Percentiles rank a stretch among this genome's conserved stretches.
Conservation (phyloP, 2,113 vertebrate species). For the cat (Felis catus) region F.catus_Fca126_mat1.0 CM031414.1:11915001-11915500, state of each 20-base stretch:
- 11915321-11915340: background rate
- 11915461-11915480: background rate
- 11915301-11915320: background rate
- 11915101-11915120: background rate
- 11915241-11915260: background rate
- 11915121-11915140: background rate
- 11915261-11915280: background rate
- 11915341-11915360: background rate
- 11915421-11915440: background rate
- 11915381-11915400: background rate
- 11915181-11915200: background rate
- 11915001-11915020: no score
- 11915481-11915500: background rate
- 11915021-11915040: background rate
- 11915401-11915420: background rate
- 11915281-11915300: background rate
- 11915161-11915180: fast-evolving
- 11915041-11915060: background rate
- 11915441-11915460: background rate
- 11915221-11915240: background rate
- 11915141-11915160: background rate
- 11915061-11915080: background rate
- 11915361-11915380: background rate
- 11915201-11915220: background rate
- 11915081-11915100: background rate